A percentile compares a stretch with the other conserved stretches of the same genome.
Evolutionary conservation across 2,888 invertebrate genomes (phyloP).

Genomic region (Chesias legatella): DNA sequence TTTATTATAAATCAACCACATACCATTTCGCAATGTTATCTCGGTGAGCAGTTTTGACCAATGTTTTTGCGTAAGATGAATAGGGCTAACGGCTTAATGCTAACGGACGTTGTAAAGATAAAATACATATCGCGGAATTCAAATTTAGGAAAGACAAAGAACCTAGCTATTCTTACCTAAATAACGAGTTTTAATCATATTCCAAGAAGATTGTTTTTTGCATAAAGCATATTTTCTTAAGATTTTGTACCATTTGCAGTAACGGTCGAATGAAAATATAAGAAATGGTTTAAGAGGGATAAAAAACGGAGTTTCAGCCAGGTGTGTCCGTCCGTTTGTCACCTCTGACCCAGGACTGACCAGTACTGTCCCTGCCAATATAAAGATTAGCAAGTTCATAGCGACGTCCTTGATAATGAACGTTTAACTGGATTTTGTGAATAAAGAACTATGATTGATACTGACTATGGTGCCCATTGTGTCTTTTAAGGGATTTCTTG

Average conservation of each 20-base stretch:
- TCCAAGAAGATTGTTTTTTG: conserved; percentile 9
- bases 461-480: not conserved
- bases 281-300: conserved; percentile 27
- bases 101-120: conserved; percentile 35
- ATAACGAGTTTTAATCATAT: not conserved
- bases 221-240: conserved; percentile 13
- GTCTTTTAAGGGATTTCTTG: not conserved
- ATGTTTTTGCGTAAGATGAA: conserved; percentile 26
- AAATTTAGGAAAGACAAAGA: conserved; percentile 13
- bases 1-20: conserved; percentile 3
- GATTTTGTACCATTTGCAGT: conserved; percentile 13
- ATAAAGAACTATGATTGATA: conserved; percentile 16
- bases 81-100: no score
- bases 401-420: conserved; percentile 38
- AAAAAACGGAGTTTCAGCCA: conserved; percentile 46
- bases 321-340: conserved; percentile 67
- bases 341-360: conserved; percentile 76
- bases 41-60: conserved; percentile 18
- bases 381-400: conserved; percentile 51
- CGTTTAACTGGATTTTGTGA: conserved; percentile 21
- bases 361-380: conserved; percentile 51
- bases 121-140: conserved; percentile 24
- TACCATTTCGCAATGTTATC: conserved; percentile 28
- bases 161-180: conserved; percentile 12
- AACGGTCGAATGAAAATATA: conserved; percentile 1